Evolutionary conservation across 1,140 invertebrate species (phyloP).

Genomic region (Drosophila pseudoananassae): DNA sequence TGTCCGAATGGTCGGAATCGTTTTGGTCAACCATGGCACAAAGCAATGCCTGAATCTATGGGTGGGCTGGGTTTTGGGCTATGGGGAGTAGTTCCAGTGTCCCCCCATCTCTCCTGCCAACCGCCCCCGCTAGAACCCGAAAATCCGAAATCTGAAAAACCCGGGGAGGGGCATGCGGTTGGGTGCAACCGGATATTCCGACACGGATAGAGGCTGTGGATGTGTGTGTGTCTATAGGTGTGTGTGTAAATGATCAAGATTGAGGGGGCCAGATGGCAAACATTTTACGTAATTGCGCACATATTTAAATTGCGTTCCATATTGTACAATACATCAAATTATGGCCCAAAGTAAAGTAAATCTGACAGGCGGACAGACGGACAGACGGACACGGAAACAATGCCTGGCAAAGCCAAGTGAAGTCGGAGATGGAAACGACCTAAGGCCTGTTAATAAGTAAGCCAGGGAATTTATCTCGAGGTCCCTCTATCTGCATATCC

Average conservation of each 20-base stretch:
- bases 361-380: slow-evolving; percentile 39
- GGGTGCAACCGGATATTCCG: not conserved
- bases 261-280: slow-evolving; percentile 45
- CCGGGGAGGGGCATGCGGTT: slow-evolving; percentile 3
- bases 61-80: not conserved
- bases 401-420: not conserved
- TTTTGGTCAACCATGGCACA: slow-evolving; percentile 45
- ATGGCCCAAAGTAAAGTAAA: slow-evolving; percentile 71
- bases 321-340: slow-evolving; percentile 74
- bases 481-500: not conserved
- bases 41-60: slow-evolving; percentile 9
- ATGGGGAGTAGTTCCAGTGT: not conserved
- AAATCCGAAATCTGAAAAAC: slow-evolving; percentile 4
- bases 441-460: slow-evolving; percentile 53
- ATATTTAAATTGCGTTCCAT: slow-evolving; percentile 78
- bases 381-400: not conserved
- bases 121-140: not conserved
- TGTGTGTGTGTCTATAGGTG: too few species aligned
- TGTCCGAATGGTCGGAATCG: slow-evolving; percentile 48
- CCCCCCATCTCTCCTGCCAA: too few species aligned
- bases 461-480: slow-evolving; percentile 16
- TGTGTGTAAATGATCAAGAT: not conserved
- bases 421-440: not conserved
- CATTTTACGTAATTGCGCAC: slow-evolving; percentile 80
- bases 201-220: not conserved